These are phyloP conservation scores for Stichodactyla mertensii DNA, from an alignment of 64 coral and sea anemone species.

Conservation along the genomic window DNA sequence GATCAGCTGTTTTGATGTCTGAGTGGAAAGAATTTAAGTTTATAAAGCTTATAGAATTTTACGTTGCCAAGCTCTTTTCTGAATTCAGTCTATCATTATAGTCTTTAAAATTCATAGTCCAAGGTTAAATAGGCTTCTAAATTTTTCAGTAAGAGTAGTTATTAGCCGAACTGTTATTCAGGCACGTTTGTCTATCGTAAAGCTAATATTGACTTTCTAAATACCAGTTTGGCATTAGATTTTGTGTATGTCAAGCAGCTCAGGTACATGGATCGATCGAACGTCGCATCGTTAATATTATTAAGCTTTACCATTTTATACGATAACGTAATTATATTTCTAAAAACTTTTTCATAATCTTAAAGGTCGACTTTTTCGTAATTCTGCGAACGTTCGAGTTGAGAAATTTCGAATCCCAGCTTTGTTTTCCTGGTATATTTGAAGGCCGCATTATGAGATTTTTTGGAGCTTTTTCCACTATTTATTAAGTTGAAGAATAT, in stretches of 20 bases:
- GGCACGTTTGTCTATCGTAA: background rate
- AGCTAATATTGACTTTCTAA: constrained; percentile 2
- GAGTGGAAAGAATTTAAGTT: constrained; percentile 1
- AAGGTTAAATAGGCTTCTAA: background rate
- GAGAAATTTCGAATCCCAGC: background rate
- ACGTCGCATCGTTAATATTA: background rate
- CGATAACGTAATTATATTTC: background rate
- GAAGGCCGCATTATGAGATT: background rate
- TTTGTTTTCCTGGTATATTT: background rate
- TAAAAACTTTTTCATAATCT: background rate
- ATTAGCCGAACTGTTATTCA: background rate
- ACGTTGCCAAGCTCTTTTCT: background rate
- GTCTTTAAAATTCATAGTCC: background rate
- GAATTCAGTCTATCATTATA: background rate
- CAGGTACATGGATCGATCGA: background rate
- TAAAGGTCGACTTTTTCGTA: background rate
- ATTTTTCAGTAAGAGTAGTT: background rate
- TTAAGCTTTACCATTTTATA: too few relatives aligned
- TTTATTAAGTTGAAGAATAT: background rate
- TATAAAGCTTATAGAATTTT: background rate
- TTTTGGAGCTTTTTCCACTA: background rate
- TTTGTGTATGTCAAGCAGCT: background rate
- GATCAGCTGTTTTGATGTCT: constrained; percentile 10
- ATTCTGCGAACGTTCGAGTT: background rate
- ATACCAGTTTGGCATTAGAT: constrained; percentile 5